These are phyloP conservation scores for Nannospalax galili DNA, from an alignment of 2,113 vertebrate species.

Conservation along the genomic window DNA sequence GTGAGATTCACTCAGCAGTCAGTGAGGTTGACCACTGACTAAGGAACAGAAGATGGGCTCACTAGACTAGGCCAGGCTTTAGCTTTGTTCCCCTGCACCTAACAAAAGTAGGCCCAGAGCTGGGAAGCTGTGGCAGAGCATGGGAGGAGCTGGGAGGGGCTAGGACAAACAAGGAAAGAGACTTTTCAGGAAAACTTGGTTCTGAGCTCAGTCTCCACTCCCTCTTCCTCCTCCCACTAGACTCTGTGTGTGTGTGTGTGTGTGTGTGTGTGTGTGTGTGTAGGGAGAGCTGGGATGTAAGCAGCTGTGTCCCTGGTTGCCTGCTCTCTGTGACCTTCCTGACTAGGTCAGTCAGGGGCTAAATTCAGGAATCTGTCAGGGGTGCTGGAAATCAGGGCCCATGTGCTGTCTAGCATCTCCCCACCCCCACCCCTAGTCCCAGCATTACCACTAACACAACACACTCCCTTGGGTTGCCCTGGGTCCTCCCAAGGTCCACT, in stretches of 20 bases:
- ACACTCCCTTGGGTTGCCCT: background rate
- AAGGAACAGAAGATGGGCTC: background rate
- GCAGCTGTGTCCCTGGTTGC: background rate
- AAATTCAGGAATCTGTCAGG: background rate
- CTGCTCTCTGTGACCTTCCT: background rate
- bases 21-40: background rate
- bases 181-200: slow-evolving; percentile 82
- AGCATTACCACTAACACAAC: background rate
- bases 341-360: background rate
- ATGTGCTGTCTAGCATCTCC: background rate
- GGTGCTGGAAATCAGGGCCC: background rate
- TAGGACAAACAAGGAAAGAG: slow-evolving; percentile 66
- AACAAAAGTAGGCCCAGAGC: slow-evolving; percentile 7
- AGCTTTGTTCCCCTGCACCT: background rate
- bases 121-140: slow-evolving; percentile 1
- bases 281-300: slow-evolving; percentile 32
- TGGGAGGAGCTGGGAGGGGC: slow-evolving; percentile 69
- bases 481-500: background rate
- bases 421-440: background rate
- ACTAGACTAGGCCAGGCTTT: background rate
- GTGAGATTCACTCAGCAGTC: background rate
- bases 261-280: too few relatives aligned
- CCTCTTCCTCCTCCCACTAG: background rate
- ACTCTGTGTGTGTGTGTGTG: background rate
- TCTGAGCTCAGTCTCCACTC: slow-evolving; percentile 50